phyloP scores from a whole-genome alignment of 2,888 invertebrate species.

The Timema podura region DNA sequence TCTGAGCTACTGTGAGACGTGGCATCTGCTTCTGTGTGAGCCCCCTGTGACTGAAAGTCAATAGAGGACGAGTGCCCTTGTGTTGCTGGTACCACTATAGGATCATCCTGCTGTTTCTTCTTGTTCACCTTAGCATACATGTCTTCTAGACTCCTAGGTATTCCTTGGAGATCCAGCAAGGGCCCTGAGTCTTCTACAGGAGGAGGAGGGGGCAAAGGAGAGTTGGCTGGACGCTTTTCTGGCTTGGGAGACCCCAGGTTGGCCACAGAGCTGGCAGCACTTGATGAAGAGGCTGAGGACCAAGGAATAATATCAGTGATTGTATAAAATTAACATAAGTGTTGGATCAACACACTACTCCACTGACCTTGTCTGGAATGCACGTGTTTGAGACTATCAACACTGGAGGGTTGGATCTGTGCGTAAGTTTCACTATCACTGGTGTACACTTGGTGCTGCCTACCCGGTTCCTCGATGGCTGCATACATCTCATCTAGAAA shows the following conservation, averaged over 20 bases:
- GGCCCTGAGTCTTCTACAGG: slow-evolving; percentile 30
- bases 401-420: slow-evolving; percentile 67
- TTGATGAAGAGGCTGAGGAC: slow-evolving; percentile 65
- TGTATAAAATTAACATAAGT: too few relatives aligned
- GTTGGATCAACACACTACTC: too few relatives aligned
- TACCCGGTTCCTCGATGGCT: slow-evolving; percentile 75
- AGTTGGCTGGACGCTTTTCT: slow-evolving; percentile 85
- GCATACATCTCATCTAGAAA: slow-evolving; percentile 86
- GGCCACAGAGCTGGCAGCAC: slow-evolving; percentile 64
- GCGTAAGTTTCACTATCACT: slow-evolving; percentile 85
- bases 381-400: slow-evolving; percentile 57
- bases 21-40: slow-evolving; percentile 12
- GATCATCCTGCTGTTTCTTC: slow-evolving; percentile 50
- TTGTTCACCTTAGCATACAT: slow-evolving; percentile 87
- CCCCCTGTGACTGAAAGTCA: slow-evolving; percentile 8
- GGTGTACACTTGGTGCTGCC: slow-evolving; percentile 53
- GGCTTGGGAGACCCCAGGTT: slow-evolving; percentile 84
- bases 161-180: slow-evolving; percentile 28
- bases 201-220: slow-evolving; percentile 80
- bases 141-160: slow-evolving; percentile 64
- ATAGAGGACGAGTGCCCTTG: background rate
- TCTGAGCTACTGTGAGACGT: slow-evolving; percentile 20
- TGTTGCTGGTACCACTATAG: slow-evolving; percentile 38
- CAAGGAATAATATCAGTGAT: slow-evolving; percentile 16
- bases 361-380: slow-evolving; percentile 55